phyloP scores from a whole-genome alignment of 2,888 invertebrate species.

The Calameuta filiformis region DNA sequence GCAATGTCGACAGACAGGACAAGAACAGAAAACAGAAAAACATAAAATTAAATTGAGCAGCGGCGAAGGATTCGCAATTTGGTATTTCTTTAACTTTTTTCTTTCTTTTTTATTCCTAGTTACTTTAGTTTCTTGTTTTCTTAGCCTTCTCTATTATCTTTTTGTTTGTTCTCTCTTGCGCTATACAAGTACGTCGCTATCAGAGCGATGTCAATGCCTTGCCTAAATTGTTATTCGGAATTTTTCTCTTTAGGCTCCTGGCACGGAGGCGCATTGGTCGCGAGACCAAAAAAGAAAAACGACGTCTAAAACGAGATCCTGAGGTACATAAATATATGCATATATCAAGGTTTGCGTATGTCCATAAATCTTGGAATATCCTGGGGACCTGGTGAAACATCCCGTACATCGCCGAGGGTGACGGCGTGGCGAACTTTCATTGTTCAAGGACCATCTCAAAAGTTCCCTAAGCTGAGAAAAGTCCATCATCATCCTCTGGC shows the following conservation, averaged over 20 bases:
- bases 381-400: neutral
- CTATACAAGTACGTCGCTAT: neutral
- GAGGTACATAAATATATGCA: neutral
- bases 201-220: neutral
- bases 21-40: conserved; percentile 78
- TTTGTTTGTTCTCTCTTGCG: neutral
- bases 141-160: too few relatives aligned
- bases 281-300: neutral
- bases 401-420: neutral
- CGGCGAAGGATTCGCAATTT: neutral
- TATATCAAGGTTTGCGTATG: neutral
- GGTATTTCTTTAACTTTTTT: neutral
- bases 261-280: neutral
- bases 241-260: neutral
- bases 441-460: conserved; percentile 70
- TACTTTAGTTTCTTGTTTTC: neutral
- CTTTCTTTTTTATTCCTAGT: neutral
- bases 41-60: conserved; percentile 55
- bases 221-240: neutral
- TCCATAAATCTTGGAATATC: conserved; percentile 12
- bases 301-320: neutral
- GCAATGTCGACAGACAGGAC: conserved; percentile 75
- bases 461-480: conserved; percentile 66
- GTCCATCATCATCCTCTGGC: conserved; percentile 41
- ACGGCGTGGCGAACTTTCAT: conserved; percentile 41